Conservation (phyloP, 2,797 vertebrate genomes). For the Okamejei kenojei region DNA sequence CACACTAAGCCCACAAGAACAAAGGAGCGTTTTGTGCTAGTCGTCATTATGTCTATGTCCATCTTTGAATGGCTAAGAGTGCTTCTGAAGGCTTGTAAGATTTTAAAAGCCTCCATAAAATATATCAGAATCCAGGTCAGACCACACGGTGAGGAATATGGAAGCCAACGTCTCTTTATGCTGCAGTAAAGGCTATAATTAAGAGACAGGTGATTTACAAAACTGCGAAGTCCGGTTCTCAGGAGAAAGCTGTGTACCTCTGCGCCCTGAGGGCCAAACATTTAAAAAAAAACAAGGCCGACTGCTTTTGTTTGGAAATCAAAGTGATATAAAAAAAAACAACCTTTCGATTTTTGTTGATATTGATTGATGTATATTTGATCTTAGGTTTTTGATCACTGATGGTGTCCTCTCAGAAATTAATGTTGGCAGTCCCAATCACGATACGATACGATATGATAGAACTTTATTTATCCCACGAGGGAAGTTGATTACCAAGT, state of each 20-base stretch:
- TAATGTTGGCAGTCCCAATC: neutral
- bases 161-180: neutral
- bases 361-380: neutral
- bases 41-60: neutral
- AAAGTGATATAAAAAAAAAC: neutral
- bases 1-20: neutral
- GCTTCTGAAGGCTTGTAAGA: neutral
- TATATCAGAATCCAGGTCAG: neutral
- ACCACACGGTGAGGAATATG: neutral
- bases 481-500: neutral
- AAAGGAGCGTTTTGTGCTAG: neutral
- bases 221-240: neutral
- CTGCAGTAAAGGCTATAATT: neutral
- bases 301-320: conserved; percentile 8
- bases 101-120: neutral
- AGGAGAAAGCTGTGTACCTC: neutral
- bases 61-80: neutral
- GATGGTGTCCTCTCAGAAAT: neutral
- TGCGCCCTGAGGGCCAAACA: neutral
- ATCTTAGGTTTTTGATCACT: no score
- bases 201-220: conserved; percentile 7
- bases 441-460: no score
- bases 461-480: no score
- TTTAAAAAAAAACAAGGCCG: neutral
- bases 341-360: neutral